Evolutionary conservation across 2,797 vertebrate species (phyloP).

Genomic region (Linurgus olivaceus): DNA sequence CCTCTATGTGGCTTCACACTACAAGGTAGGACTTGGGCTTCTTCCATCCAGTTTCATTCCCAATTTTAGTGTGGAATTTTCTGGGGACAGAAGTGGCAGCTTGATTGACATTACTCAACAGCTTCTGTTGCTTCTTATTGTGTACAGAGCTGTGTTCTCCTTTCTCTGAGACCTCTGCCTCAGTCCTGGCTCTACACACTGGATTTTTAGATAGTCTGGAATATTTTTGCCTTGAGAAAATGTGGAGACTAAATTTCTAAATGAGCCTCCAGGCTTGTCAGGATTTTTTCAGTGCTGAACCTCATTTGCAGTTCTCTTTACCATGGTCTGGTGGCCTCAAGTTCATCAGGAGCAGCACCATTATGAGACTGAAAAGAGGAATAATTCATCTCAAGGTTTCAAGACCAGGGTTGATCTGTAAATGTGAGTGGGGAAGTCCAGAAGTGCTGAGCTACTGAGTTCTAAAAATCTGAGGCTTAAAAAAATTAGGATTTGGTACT

Average conservation of each 20-base stretch:
- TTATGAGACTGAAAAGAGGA: background rate
- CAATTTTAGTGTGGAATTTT: background rate
- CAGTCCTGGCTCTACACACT: background rate
- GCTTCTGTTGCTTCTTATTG: background rate
- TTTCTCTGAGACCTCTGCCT: background rate
- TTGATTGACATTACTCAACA: background rate
- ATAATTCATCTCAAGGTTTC: background rate
- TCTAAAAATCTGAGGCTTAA: background rate
- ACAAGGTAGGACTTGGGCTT: conserved; percentile 82
- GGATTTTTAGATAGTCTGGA: background rate
- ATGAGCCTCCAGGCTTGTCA: background rate
- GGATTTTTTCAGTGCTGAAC: background rate
- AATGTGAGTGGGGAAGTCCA: background rate
- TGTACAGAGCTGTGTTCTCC: background rate
- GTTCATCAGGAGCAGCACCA: background rate
- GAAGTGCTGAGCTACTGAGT: background rate
- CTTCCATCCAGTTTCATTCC: background rate
- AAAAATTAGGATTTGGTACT: background rate
- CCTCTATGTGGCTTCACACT: conserved; percentile 96
- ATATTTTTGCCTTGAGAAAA: background rate
- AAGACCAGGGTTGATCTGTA: background rate
- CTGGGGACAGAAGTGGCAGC: background rate
- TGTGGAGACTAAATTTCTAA: background rate
- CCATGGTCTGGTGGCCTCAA: background rate
- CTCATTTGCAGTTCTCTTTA: background rate